These are phyloP conservation scores for Drosophila neocordata DNA, from an alignment of 1,140 invertebrate genomes.

Conservation along the genomic window DNA sequence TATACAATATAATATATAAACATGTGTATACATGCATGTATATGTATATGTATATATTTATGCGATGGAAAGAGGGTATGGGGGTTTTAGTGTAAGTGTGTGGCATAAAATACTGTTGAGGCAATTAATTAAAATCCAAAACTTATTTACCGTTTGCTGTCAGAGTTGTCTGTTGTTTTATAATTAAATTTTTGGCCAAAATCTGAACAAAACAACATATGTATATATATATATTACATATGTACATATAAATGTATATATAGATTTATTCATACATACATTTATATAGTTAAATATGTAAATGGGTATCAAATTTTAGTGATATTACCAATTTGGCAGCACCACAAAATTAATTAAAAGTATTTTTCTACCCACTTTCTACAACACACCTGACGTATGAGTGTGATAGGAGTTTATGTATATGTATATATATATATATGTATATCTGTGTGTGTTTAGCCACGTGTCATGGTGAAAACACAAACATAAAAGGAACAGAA, in stretches of 20 bases:
- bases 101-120: constrained; percentile 3
- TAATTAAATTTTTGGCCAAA: not conserved
- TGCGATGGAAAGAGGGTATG: not conserved
- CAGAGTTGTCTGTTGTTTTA: constrained; percentile 2
- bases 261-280: not conserved
- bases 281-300: not conserved
- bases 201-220: not conserved
- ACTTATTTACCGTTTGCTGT: not conserved
- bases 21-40: not conserved
- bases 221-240: no score
- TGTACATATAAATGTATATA: no score
- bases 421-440: constrained; percentile 13
- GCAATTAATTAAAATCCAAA: constrained; percentile 8
- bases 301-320: constrained; percentile 4
- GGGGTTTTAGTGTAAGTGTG: no score
- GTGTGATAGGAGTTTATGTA: constrained; percentile 18
- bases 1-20: not conserved
- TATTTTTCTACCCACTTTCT: constrained; percentile 9
- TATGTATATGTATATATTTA: no score
- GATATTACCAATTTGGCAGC: constrained; percentile 7
- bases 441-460: constrained; percentile 15
- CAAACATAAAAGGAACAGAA: not conserved
- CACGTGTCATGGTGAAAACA: constrained; percentile 12
- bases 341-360: constrained; percentile 8
- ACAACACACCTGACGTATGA: constrained; percentile 65